A percentile compares a stretch with the other conserved stretches of the same genome.
These are phyloP conservation scores for Hyperopisus bebe DNA, from an alignment of 2,113 vertebrate species.

Conservation along the genomic window DNA sequence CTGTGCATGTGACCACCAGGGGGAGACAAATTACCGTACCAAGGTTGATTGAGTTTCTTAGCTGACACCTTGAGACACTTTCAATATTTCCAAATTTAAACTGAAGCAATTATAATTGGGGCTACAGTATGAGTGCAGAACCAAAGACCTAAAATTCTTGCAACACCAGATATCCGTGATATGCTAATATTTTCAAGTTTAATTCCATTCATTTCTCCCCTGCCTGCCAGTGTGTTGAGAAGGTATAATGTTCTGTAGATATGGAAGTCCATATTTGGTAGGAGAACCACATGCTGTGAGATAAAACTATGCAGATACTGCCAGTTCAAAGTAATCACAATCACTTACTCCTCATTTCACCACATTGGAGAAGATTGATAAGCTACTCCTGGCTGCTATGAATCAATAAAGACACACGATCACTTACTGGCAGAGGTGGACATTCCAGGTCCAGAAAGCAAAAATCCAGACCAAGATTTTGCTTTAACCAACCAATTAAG, in stretches of 20 bases:
- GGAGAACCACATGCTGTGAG: not conserved
- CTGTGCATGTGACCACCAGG: slow-evolving; percentile 44
- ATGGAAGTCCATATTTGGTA: not conserved
- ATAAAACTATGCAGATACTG: not conserved
- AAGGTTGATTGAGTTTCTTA: not conserved
- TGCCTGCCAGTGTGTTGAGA: not conserved
- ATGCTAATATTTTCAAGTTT: not conserved
- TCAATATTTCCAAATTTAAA: not conserved
- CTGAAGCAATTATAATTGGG: not conserved
- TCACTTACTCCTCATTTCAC: not conserved
- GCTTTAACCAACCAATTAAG: too few species aligned
- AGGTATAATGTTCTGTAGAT: not conserved
- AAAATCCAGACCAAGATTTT: too few species aligned
- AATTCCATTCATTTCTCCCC: not conserved
- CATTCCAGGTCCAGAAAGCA: too few species aligned
- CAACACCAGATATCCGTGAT: not conserved
- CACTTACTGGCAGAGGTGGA: not conserved
- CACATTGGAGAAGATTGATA: not conserved
- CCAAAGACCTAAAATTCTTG: not conserved
- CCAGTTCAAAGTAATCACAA: not conserved
- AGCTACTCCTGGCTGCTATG: not conserved
- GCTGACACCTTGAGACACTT: not conserved
- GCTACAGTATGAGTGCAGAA: not conserved
- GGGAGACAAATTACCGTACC: not conserved
- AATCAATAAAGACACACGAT: not conserved